Evolutionary conservation across 2,888 invertebrate species (phyloP), one percentile per base, ranked within the genome.

Genomic region (Rhingia rostrata): DNA sequence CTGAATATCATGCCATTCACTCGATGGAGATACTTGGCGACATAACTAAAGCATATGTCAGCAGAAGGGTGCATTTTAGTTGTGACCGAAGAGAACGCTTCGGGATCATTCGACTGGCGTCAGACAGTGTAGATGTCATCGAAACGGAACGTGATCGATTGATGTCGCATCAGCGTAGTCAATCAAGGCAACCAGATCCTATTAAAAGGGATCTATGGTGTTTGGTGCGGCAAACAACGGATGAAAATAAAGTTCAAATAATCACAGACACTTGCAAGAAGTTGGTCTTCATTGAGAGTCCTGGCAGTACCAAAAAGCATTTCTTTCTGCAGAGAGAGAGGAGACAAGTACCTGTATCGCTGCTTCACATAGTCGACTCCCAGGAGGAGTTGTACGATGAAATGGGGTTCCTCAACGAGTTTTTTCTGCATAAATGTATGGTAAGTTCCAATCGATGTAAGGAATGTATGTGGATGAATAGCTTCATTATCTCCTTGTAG

Each of bases 1-100:
- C 43, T 3, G 69, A 70, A 0, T 79, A 87, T 43, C 87, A 83
- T 33, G 85, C 88, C 0, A 86, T 90, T 9, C 90, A 90, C 61
- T 88, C 88, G 4, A 88, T 90, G 77, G 89, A 90, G 7, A 61
- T 90, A 4, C 39, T 89, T n/a, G 89, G 89, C n/a, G 69, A 77
- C 1, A n/a, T 32, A 1, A 54, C 32, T 32, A 87, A 89, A 4
- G 88, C 88, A 47, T 90, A 88, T 10, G 75, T 89, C 73, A 78
- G 87, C 3, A 87, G 88, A 0, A 84, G 83, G 6, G 87, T 90
- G 0, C 73, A 86, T 7, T 90, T 90, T 32, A 86, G 87, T 3
- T 58, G 86, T 12, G 86, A 88, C 7, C 86, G 86, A 4, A 70
- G 63, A 7, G 79, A 86, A 10, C 22, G 88, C 9, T 87, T 87